These are phyloP conservation scores for Sciurus niger DNA, from an alignment of 2,113 vertebrate genomes.

Conservation along the genomic window DNA sequence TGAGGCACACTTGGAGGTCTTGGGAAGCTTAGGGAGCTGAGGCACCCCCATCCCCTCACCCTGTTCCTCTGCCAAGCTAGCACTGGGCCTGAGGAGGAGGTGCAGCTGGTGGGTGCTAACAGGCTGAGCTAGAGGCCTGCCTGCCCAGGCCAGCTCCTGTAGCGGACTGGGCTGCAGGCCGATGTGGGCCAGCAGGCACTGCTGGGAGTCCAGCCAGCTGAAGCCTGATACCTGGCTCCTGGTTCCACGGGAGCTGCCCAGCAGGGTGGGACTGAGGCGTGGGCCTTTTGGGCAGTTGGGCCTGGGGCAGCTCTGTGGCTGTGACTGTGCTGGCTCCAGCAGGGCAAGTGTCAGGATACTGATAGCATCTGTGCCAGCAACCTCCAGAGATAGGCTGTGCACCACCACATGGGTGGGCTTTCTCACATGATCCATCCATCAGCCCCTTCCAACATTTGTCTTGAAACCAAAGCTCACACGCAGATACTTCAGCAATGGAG, in stretches of 20 bases:
- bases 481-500: neutral
- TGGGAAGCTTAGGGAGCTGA: conserved; percentile 41
- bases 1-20: conserved; percentile 66
- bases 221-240: conserved; percentile 75
- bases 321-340: conserved; percentile 63
- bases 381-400: conserved; percentile 14
- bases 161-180: conserved; percentile 54
- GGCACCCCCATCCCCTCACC: neutral
- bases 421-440: too few relatives aligned
- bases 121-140: neutral
- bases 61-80: conserved; percentile 37
- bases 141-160: neutral
- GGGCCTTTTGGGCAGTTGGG: neutral
- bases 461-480: neutral
- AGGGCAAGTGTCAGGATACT: conserved; percentile 24
- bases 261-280: conserved; percentile 57
- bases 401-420: conserved; percentile 15
- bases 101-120: neutral
- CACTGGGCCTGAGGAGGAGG: neutral
- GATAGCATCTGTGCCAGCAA: conserved; percentile 4
- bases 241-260: conserved; percentile 48
- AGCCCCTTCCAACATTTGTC: neutral
- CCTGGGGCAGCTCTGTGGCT: neutral
- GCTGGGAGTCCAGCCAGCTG: conserved; percentile 56
- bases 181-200: conserved; percentile 35